phyloP scores from a whole-genome alignment of 2,797 vertebrate species.

The Bradypus variegatus region DNA sequence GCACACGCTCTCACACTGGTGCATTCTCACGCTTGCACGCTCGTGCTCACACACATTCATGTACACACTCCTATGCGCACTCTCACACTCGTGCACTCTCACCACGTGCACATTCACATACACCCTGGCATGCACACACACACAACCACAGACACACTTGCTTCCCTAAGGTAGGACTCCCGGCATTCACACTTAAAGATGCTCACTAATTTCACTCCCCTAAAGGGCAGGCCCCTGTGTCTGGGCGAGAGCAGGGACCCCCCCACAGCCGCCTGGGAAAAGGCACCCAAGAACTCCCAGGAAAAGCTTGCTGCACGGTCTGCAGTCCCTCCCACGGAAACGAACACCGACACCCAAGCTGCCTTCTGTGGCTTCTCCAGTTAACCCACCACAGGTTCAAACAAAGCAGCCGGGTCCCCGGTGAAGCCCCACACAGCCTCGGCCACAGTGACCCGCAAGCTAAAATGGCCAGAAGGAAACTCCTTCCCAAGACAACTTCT shows the following conservation, averaged over 20 bases:
- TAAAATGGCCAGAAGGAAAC: background rate
- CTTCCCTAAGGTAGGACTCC: background rate
- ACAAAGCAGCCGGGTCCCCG: background rate
- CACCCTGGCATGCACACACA: background rate
- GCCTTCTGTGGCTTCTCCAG: background rate
- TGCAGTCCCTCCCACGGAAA: background rate
- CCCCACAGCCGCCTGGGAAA: background rate
- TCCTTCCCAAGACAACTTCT: background rate
- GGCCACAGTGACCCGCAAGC: background rate
- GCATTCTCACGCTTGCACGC: no score
- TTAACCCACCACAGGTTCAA: background rate
- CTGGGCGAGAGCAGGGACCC: background rate
- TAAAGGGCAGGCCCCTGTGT: background rate
- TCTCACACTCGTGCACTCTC: no score
- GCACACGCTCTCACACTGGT: no score
- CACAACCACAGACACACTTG: background rate
- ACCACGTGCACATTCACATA: background rate
- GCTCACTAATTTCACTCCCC: background rate
- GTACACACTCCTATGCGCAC: no score
- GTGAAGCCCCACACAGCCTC: background rate
- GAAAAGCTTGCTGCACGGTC: background rate
- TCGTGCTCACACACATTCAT: no score
- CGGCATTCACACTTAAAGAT: background rate
- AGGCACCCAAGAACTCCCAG: rapidly evolving
- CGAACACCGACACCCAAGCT: rapidly evolving